phyloP scores from a whole-genome alignment of 2,888 invertebrate genomes.

The Dysmachus trigonus region DNA sequence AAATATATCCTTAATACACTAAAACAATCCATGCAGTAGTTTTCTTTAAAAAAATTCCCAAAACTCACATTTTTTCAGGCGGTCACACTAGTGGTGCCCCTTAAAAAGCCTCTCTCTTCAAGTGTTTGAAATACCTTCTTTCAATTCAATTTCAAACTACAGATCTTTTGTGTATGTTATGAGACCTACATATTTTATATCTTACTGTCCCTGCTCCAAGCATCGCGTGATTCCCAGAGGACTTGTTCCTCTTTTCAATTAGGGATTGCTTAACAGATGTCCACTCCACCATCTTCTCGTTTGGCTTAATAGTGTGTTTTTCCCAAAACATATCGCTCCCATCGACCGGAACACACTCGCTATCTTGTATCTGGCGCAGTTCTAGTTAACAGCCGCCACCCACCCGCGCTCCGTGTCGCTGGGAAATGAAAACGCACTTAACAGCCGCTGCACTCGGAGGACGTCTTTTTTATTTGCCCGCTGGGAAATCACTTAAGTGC shows the following conservation, averaged over 20 bases:
- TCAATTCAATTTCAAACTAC: too few species aligned
- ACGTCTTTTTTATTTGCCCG: conserved; percentile 44
- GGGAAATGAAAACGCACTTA: conserved; percentile 18
- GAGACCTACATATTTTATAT: not conserved
- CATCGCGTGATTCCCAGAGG: not conserved
- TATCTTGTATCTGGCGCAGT: not conserved
- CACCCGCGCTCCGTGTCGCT: not conserved
- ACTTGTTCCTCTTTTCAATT: not conserved
- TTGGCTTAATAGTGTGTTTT: not conserved
- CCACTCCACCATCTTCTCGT: not conserved
- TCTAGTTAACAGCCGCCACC: conserved; percentile 9
- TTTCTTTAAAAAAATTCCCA: too few species aligned
- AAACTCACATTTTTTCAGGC: too few species aligned
- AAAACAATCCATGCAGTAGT: too few species aligned
- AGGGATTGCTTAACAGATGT: not conserved
- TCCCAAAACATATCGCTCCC: not conserved
- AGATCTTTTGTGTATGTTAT: too few species aligned
- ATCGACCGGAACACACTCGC: not conserved
- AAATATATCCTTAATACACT: too few species aligned
- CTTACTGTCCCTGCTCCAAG: not conserved
- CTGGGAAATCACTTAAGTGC: conserved; percentile 49
- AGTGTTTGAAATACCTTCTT: too few species aligned
- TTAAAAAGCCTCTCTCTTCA: too few species aligned
- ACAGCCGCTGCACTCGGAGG: conserved; percentile 20
- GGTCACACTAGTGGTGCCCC: too few species aligned